Conservation (phyloP, 2,113 vertebrate species). For the Phyllostomus hastatus region DNA sequence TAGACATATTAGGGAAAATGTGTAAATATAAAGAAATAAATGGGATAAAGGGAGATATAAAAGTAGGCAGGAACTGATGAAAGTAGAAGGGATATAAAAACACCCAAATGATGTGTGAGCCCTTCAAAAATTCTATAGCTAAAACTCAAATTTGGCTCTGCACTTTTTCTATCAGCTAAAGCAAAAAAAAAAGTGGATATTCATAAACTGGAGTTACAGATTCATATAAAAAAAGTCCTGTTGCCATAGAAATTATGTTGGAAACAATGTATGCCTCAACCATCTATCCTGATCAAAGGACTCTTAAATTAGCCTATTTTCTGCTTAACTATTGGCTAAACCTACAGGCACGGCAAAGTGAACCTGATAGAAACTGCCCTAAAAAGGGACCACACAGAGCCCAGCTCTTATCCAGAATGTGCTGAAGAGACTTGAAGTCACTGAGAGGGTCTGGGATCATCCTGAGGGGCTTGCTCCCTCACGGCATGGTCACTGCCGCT, state of each 20-base stretch:
- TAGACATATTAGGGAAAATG: neutral
- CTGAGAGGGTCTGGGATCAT: neutral
- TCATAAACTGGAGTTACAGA: neutral
- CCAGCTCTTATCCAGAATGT: neutral
- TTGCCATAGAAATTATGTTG: conserved; percentile 29
- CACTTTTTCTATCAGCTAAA: neutral
- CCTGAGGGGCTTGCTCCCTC: neutral
- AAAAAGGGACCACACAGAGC: neutral
- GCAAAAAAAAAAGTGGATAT: neutral
- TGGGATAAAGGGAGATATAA: neutral
- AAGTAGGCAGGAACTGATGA: neutral
- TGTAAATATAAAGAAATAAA: neutral
- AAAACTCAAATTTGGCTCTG: neutral
- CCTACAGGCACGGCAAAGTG: neutral
- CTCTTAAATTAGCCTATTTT: conserved; percentile 44
- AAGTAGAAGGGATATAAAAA: neutral
- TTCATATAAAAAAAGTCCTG: neutral
- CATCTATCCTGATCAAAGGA: conserved; percentile 24
- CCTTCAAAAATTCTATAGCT: neutral
- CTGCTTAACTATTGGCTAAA: conserved; percentile 38
- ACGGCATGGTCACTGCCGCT: rapidly evolving
- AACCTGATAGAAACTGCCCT: neutral
- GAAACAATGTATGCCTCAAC: conserved; percentile 12
- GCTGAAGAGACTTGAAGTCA: neutral
- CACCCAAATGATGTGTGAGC: neutral